Percentiles rank a stretch among this genome's conserved stretches.
Evolutionary conservation across 2,888 invertebrate species (phyloP).

Genomic region (Cheilosia pagana): DNA sequence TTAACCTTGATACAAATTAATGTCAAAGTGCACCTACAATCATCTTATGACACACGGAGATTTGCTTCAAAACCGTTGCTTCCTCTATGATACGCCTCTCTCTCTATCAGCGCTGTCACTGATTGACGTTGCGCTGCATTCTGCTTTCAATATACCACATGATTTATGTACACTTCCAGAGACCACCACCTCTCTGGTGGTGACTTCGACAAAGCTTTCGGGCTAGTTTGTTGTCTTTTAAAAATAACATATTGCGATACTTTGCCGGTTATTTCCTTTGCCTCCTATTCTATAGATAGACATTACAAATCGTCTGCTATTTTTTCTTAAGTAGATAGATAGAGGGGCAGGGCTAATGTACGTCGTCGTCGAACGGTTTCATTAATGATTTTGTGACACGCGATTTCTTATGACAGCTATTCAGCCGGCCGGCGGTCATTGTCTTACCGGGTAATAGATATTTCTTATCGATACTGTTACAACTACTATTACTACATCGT

Average conservation of each 20-base stretch:
- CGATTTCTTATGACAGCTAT: constrained; percentile 51
- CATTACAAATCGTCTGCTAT: constrained; percentile 42
- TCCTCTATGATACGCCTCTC: constrained; percentile 14
- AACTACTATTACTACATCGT: constrained; percentile 1
- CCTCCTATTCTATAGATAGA: constrained; percentile 35
- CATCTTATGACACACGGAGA: background rate
- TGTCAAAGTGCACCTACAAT: background rate
- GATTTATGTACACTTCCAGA: constrained; percentile 30
- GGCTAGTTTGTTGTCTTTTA: constrained; percentile 30
- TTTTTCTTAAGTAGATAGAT: background rate
- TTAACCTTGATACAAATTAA: background rate
- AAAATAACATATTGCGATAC: constrained; percentile 50
- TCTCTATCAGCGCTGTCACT: constrained; percentile 16
- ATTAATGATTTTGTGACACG: constrained; percentile 61
- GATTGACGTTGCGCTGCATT: constrained; percentile 1
- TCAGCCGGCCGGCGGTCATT: constrained; percentile 16
- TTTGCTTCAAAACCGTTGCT: constrained; percentile 8
- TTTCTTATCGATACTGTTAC: constrained; percentile 22
- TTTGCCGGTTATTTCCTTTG: constrained; percentile 22
- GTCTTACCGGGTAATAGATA: constrained; percentile 25
- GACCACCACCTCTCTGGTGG: constrained; percentile 6
- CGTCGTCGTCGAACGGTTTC: constrained; percentile 47
- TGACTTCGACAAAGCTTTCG: constrained; percentile 2
- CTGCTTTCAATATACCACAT: constrained; percentile 6
- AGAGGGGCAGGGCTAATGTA: constrained; percentile 46